These are phyloP conservation scores for Empidonax traillii DNA, from an alignment of 2,113 vertebrate species.

Conservation along the genomic window DNA sequence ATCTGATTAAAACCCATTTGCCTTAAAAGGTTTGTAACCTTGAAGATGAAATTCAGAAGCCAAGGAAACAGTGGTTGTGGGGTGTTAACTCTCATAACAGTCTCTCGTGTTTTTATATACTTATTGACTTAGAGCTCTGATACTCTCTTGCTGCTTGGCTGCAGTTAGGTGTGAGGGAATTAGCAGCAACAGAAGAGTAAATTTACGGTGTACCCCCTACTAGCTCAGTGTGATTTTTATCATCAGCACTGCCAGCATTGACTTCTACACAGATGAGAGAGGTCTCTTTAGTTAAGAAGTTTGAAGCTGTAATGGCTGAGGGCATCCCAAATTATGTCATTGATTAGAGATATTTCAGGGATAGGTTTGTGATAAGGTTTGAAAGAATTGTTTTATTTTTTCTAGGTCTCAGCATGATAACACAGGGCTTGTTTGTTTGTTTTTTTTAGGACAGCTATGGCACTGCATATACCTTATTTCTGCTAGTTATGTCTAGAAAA, in stretches of 20 bases:
- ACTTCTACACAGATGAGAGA: background rate
- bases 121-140: background rate
- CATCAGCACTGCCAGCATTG: background rate
- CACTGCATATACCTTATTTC: background rate
- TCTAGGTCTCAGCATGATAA: background rate
- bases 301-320: background rate
- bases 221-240: background rate
- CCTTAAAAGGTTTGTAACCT: background rate
- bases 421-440: fast-evolving
- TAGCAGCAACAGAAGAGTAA: background rate
- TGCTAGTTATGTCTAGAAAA: background rate
- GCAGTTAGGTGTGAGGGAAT: background rate
- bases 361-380: background rate
- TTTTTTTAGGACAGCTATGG: background rate
- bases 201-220: background rate
- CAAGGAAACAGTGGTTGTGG: background rate
- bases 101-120: background rate
- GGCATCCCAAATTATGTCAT: background rate
- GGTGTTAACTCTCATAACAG: background rate
- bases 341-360: background rate
- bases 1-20: background rate
- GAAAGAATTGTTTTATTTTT: background rate
- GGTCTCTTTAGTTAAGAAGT: background rate
- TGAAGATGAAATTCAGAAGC: background rate
- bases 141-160: background rate